Percentiles rank a stretch among this genome's conserved stretches.
Evolutionary conservation across 1,140 invertebrate species (phyloP).

Genomic region (Diabrotica undecimpunctata): DNA sequence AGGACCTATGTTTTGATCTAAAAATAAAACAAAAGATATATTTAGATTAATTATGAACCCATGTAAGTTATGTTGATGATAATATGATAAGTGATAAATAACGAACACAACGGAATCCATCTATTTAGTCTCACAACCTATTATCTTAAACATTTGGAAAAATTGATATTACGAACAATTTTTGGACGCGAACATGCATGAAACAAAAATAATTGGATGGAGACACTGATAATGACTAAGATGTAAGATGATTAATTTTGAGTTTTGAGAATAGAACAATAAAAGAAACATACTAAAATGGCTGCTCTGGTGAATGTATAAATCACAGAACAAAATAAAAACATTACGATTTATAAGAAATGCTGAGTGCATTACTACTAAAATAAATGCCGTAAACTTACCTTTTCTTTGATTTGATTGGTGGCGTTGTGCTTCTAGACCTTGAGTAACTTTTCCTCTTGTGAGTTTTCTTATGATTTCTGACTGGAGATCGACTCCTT

Average conservation of each 20-base stretch:
- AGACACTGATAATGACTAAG: neutral
- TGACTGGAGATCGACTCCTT: constrained; percentile 48
- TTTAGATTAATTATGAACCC: neutral
- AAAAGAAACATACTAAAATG: too few species aligned
- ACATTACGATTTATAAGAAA: neutral
- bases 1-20: constrained; percentile 37
- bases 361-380: neutral
- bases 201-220: neutral
- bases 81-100: neutral
- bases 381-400: constrained; percentile 9
- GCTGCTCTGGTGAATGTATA: too few species aligned
- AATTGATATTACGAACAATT: neutral
- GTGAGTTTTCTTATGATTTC: constrained; percentile 50
- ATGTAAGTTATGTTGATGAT: too few species aligned
- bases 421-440: constrained; percentile 49
- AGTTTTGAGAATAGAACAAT: neutral
- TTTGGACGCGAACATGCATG: neutral
- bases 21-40: constrained; percentile 13
- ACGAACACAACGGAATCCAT: neutral
- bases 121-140: neutral
- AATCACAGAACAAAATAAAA: neutral
- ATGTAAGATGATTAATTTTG: neutral
- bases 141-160: too few species aligned
- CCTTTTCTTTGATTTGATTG: constrained; percentile 38
- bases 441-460: constrained; percentile 54